Evolutionary conservation across 2,113 vertebrate genomes (phyloP).

Genomic region (Pagrus major): DNA sequence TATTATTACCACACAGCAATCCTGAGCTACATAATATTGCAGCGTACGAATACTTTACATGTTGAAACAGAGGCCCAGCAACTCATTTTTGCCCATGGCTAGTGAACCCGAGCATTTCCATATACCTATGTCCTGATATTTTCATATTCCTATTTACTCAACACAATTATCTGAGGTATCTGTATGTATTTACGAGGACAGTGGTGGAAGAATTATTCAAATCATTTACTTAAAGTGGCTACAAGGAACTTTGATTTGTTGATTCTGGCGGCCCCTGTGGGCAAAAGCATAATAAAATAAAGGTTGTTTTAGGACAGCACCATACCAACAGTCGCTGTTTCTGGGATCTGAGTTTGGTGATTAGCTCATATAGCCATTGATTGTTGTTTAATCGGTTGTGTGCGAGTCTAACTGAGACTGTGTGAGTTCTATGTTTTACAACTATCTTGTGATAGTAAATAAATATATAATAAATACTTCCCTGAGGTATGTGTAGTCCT

Average conservation of each 20-base stretch:
- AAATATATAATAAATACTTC: no score
- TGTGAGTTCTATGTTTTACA: neutral
- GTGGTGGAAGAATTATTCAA: neutral
- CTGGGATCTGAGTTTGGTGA: neutral
- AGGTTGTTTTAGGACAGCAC: no score
- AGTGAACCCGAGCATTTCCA: neutral
- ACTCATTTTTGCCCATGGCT: no score
- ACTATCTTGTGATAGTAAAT: conserved; percentile 19
- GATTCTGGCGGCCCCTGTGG: no score
- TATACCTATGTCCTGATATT: no score
- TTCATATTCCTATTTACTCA: neutral
- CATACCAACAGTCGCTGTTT: no score
- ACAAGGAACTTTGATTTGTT: no score
- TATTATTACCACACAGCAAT: neutral
- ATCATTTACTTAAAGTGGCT: neutral
- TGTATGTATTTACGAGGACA: neutral
- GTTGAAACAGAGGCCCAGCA: no score
- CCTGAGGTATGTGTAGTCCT: neutral
- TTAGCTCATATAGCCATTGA: neutral
- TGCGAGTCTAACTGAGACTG: neutral
- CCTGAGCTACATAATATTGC: no score
- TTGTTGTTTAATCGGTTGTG: neutral
- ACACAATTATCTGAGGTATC: neutral
- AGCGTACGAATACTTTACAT: no score
- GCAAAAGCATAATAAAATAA: no score